phyloP scores from a whole-genome alignment of 2,888 invertebrate genomes.

The Spodoptera exigua region DNA sequence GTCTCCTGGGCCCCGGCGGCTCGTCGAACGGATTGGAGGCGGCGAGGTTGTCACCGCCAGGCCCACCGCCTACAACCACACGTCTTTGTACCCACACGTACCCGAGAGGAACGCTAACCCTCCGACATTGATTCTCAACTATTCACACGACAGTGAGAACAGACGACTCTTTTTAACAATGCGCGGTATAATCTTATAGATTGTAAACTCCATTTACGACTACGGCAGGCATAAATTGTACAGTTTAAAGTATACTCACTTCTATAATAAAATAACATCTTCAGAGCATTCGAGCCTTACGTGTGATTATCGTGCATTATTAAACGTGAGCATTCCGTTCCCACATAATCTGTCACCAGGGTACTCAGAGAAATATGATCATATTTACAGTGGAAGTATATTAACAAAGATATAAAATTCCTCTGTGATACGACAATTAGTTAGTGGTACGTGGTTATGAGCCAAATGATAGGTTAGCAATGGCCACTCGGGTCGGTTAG shows the following conservation, averaged over 20 bases:
- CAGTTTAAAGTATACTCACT: too few species aligned
- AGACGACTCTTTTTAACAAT: slow-evolving; percentile 10
- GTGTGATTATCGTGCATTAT: slow-evolving; percentile 9
- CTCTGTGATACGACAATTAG: slow-evolving; percentile 64
- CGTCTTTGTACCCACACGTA: slow-evolving; percentile 65
- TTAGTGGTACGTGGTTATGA: slow-evolving; percentile 78
- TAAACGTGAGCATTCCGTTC: slow-evolving; percentile 16
- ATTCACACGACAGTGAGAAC: slow-evolving; percentile 11
- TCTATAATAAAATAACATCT: slow-evolving; percentile 2
- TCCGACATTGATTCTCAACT: slow-evolving; percentile 29
- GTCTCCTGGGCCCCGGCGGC: slow-evolving; percentile 89
- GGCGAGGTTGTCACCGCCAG: slow-evolving; percentile 93
- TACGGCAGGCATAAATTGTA: too few species aligned
- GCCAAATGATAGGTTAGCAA: slow-evolving; percentile 75
- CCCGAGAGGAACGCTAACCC: slow-evolving; percentile 57
- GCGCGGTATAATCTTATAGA: neutral
- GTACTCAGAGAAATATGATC: slow-evolving; percentile 34
- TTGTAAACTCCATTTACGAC: too few species aligned
- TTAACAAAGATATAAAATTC: slow-evolving; percentile 48
- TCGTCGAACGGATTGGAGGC: slow-evolving; percentile 96
- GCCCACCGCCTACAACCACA: slow-evolving; percentile 87
- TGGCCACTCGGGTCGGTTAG: slow-evolving; percentile 57
- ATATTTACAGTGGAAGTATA: slow-evolving; percentile 47
- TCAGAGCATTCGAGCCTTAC: neutral
- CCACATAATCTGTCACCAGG: slow-evolving; percentile 32